These are phyloP conservation scores for Eleutherodactylus coqui DNA, from an alignment of 2,797 vertebrate genomes.

Conservation along the genomic window DNA sequence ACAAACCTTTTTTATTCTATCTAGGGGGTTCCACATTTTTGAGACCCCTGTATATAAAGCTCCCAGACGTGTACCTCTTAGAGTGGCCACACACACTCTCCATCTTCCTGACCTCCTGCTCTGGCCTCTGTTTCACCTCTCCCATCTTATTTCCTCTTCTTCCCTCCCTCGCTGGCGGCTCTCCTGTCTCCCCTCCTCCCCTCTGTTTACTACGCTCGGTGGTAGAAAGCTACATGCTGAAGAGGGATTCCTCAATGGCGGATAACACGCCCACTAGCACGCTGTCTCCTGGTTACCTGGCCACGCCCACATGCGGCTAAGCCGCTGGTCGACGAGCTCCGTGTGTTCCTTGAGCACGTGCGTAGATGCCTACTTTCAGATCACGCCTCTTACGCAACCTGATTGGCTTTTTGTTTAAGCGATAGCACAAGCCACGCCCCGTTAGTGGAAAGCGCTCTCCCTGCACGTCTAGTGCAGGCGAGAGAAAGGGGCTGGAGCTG, in stretches of 20 bases:
- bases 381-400: not conserved
- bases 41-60: too few relatives aligned
- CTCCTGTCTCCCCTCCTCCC: not conserved
- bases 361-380: not conserved
- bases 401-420: conserved; percentile 11
- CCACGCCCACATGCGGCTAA: not conserved
- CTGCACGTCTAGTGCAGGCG: conserved; percentile 77
- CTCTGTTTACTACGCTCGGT: conserved; percentile 53
- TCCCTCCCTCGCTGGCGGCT: not conserved
- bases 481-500: conserved; percentile 34
- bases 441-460: conserved; percentile 71
- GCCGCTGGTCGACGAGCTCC: not conserved
- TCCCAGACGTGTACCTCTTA: too few relatives aligned
- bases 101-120: not conserved
- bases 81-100: too few relatives aligned
- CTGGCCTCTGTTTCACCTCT: not conserved
- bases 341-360: conserved; percentile 62
- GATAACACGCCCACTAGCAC: conserved; percentile 67
- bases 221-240: conserved; percentile 66
- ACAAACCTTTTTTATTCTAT: too few relatives aligned
- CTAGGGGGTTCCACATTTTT: too few relatives aligned
- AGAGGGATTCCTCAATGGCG: conserved; percentile 78
- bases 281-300: conserved; percentile 37
- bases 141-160: too few relatives aligned
- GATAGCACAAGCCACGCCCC: conserved; percentile 21